phyloP scores from a whole-genome alignment of 2,797 vertebrate genomes.

The Philypnodon macrostomus region DNA sequence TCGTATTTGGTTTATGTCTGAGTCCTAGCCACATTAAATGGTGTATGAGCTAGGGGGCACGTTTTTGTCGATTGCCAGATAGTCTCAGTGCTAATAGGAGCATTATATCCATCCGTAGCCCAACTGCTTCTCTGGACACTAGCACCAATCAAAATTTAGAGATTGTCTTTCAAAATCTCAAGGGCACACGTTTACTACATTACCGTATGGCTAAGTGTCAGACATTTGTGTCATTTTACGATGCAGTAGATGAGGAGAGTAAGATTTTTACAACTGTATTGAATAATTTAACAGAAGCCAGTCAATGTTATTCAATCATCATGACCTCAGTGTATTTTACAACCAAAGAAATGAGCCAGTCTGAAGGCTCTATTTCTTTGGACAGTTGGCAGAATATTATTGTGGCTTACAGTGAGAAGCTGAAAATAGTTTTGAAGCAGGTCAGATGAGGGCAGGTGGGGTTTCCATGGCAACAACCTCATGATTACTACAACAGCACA shows the following conservation, averaged over 20 bases:
- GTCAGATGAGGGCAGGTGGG: conserved; percentile 9
- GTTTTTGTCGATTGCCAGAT: too few species aligned
- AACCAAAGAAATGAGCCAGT: conserved; percentile 4
- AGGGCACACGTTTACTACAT: neutral
- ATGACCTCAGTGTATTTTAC: conserved; percentile 9
- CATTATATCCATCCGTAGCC: too few species aligned
- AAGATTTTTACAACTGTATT: neutral
- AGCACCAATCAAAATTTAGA: too few species aligned
- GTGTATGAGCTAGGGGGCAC: too few species aligned
- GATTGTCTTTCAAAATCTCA: neutral
- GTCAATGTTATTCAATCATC: conserved; percentile 6
- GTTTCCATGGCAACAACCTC: conserved; percentile 11
- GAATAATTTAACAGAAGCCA: conserved; percentile 4
- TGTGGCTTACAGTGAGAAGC: neutral
- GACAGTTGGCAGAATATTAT: neutral
- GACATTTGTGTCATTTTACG: neutral
- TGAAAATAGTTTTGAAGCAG: conserved; percentile 1
- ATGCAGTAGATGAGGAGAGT: neutral
- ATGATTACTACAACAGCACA: neutral
- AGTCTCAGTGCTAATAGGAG: too few species aligned
- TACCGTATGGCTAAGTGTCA: neutral
- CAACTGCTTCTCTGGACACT: too few species aligned
- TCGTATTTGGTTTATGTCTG: too few species aligned
- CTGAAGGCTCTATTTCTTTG: conserved; percentile 1
- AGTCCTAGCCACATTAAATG: too few species aligned